Conservation (phyloP, 2,888 invertebrate species). For the Dexiosoma caninum region DNA sequence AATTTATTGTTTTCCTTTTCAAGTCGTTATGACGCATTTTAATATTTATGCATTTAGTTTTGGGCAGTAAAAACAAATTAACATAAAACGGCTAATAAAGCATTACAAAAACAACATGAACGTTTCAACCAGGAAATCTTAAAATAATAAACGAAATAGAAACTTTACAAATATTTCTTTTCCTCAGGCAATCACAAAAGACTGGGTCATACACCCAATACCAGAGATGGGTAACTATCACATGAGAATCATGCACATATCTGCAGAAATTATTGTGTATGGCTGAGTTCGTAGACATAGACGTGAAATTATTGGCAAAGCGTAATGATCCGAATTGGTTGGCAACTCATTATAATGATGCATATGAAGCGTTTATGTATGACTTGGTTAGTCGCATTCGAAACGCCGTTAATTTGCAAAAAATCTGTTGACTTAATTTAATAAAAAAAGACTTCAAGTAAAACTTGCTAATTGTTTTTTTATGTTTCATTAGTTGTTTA, state of each 20-base stretch:
- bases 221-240: not conserved
- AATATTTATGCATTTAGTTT: slow-evolving; percentile 5
- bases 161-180: not conserved
- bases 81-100: slow-evolving; percentile 31
- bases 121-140: slow-evolving; percentile 56
- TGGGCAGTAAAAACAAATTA: slow-evolving; percentile 26
- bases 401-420: too few relatives aligned
- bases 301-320: too few relatives aligned
- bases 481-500: too few relatives aligned
- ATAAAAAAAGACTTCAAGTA: too few relatives aligned
- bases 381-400: too few relatives aligned
- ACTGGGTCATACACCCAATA: not conserved
- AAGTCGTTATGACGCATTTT: slow-evolving; percentile 15
- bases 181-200: slow-evolving; percentile 14
- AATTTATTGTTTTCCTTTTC: not conserved
- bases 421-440: too few relatives aligned
- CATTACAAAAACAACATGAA: not conserved
- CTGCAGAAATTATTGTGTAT: too few relatives aligned
- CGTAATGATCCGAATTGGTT: too few relatives aligned
- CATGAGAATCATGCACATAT: not conserved
- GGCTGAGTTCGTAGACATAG: too few relatives aligned
- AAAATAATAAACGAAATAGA: slow-evolving; percentile 15
- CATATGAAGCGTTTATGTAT: too few relatives aligned
- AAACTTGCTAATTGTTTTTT: too few relatives aligned
- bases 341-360: too few relatives aligned